Evolutionary conservation across 2,888 invertebrate species (phyloP).

Genomic region (Hybos culiciformis): DNA sequence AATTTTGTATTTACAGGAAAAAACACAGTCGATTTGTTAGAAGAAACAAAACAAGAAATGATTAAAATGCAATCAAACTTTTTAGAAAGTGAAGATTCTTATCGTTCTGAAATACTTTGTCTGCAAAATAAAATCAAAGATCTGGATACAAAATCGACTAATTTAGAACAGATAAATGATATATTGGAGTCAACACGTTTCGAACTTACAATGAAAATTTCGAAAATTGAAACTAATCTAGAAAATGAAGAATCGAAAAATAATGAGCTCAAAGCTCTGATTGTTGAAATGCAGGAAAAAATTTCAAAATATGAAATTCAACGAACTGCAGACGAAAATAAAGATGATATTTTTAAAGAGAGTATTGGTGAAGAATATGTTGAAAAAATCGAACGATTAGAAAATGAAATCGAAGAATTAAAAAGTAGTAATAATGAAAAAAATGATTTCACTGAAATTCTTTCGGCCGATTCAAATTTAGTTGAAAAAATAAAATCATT

Average conservation of each 20-base stretch:
- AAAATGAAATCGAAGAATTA: constrained; percentile 22
- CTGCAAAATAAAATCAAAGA: constrained; percentile 6
- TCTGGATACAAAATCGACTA: constrained; percentile 39
- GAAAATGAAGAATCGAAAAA: constrained; percentile 18
- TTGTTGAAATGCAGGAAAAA: constrained; percentile 22
- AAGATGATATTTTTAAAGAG: too few relatives aligned
- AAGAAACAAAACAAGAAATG: constrained; percentile 71
- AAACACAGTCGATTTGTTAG: constrained; percentile 54
- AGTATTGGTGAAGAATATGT: constrained; percentile 24
- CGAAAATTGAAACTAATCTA: constrained; percentile 29
- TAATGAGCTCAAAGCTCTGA: constrained; percentile 15
- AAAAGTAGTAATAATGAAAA: neutral
- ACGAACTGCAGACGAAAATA: too few relatives aligned
- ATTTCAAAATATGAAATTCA: constrained; percentile 26
- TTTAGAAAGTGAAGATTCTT: constrained; percentile 2
- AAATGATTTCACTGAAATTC: neutral
- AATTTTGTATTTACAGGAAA: too few relatives aligned
- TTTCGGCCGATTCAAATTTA: too few relatives aligned
- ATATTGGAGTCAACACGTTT: constrained; percentile 34
- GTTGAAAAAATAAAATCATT: constrained; percentile 21
- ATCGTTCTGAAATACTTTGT: too few relatives aligned
- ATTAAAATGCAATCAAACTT: constrained; percentile 32
- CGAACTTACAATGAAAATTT: constrained; percentile 37
- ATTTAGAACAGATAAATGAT: constrained; percentile 43
- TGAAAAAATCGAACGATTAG: neutral